Conservation (phyloP, 2,888 invertebrate species). For the Leucania comma region DNA sequence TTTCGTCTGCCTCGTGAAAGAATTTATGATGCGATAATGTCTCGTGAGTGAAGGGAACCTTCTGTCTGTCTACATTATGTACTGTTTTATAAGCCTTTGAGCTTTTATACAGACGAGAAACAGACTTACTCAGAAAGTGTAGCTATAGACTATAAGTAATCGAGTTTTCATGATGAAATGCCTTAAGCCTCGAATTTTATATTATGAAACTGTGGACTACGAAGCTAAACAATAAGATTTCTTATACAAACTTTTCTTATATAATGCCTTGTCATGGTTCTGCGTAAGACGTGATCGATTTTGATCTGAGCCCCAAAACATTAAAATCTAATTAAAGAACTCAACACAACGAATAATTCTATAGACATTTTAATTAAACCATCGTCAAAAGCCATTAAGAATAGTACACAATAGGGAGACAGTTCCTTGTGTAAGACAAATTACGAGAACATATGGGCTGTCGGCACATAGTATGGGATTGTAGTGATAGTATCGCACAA, state of each 20-base stretch:
- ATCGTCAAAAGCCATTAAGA: conserved; percentile 42
- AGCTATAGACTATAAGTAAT: background rate
- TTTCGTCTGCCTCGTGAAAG: conserved; percentile 39
- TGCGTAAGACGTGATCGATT: conserved; percentile 8
- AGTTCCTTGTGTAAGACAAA: conserved; percentile 65
- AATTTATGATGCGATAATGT: conserved; percentile 55
- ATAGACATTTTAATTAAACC: conserved; percentile 46
- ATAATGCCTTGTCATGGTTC: background rate
- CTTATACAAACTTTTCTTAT: background rate
- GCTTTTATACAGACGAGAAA: conserved; percentile 25
- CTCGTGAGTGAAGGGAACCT: conserved; percentile 36
- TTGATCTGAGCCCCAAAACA: conserved; percentile 12
- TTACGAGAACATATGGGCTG: conserved; percentile 68
- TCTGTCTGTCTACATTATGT: conserved; percentile 40
- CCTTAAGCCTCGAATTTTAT: background rate
- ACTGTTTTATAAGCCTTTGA: conserved; percentile 41
- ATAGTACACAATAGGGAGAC: conserved; percentile 46
- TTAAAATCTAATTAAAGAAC: conserved; percentile 33
- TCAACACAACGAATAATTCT: conserved; percentile 13
- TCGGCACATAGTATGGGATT: conserved; percentile 65
- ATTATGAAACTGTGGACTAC: too few relatives aligned
- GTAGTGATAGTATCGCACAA: conserved; percentile 68
- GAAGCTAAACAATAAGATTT: conserved; percentile 3
- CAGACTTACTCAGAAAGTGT: conserved; percentile 2
- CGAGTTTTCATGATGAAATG: background rate